Conservation (phyloP, 2,113 vertebrate genomes). For the Nycticryphes semicollaris region DNA sequence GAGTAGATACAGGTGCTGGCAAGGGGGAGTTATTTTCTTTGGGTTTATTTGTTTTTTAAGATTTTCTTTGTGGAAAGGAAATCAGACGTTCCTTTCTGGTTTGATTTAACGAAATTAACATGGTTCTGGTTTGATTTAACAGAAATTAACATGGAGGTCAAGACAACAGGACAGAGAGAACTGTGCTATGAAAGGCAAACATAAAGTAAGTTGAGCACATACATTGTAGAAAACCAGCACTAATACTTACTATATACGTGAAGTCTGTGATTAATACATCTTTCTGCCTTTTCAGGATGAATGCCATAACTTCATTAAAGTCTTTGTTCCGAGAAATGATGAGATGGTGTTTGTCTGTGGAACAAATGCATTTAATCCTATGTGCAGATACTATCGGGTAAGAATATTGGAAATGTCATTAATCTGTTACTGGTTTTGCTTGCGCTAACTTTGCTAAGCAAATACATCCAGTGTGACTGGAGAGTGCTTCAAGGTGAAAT, state of each 20-base stretch:
- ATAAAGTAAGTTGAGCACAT: conserved; percentile 82
- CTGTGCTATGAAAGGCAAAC: conserved; percentile 97
- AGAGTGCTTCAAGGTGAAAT: conserved; percentile 35
- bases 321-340: conserved; percentile 95
- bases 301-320: conserved; percentile 99
- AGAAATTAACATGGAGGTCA: conserved; percentile 97
- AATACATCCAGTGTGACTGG: not conserved
- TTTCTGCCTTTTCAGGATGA: conserved; percentile 84
- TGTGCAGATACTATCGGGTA: conserved; percentile 98
- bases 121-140: conserved; percentile 76
- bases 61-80: not conserved
- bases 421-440: not conserved
- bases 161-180: conserved; percentile 91
- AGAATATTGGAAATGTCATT: conserved; percentile 42
- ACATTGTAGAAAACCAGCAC: not conserved
- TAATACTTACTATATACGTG: not conserved
- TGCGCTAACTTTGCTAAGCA: not conserved
- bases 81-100: not conserved
- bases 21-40: not conserved
- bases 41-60: not conserved
- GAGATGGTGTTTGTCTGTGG: conserved; percentile 98
- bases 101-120: conserved; percentile 84
- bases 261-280: not conserved
- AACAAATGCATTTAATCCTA: conserved; percentile 97
- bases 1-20: conserved; percentile 60